Evolutionary conservation across 2,797 vertebrate species (phyloP).

Genomic region (Dallia pectoralis): DNA sequence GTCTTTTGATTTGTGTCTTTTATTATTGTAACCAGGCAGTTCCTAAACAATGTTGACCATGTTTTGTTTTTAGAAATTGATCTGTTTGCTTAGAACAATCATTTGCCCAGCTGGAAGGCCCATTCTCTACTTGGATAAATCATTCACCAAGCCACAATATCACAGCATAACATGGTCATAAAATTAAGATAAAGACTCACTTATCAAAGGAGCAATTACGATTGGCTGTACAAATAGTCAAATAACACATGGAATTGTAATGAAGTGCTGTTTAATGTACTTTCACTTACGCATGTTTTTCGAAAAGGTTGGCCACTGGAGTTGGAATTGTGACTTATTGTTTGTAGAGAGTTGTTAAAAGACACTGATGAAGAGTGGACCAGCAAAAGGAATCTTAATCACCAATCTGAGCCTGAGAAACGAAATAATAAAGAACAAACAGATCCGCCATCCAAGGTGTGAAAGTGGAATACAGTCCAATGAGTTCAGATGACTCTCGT

Average conservation of each 20-base stretch:
- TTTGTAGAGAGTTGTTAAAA: background rate
- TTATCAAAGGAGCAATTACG: background rate
- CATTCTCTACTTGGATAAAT: background rate
- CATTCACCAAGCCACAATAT: background rate
- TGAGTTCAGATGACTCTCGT: slow-evolving; percentile 50
- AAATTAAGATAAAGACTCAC: background rate
- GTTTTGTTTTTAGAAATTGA: too few species aligned
- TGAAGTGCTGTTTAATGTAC: background rate
- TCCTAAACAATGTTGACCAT: too few species aligned
- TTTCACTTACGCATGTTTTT: background rate
- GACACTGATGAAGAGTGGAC: background rate
- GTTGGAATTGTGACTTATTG: background rate
- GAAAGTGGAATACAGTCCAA: slow-evolving; percentile 46
- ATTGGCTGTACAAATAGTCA: background rate
- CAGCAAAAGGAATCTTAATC: background rate
- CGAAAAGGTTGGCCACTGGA: background rate
- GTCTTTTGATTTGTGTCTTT: too few species aligned
- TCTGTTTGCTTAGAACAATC: too few species aligned
- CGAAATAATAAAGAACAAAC: slow-evolving; percentile 2
- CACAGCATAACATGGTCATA: background rate
- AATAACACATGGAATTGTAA: background rate
- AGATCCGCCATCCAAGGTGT: slow-evolving; percentile 40
- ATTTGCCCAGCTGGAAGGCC: too few species aligned
- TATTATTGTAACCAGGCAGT: too few species aligned
- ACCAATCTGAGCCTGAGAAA: background rate